Evolutionary conservation across 2,888 invertebrate genomes (phyloP).

Genomic region (Beris morrisii): DNA sequence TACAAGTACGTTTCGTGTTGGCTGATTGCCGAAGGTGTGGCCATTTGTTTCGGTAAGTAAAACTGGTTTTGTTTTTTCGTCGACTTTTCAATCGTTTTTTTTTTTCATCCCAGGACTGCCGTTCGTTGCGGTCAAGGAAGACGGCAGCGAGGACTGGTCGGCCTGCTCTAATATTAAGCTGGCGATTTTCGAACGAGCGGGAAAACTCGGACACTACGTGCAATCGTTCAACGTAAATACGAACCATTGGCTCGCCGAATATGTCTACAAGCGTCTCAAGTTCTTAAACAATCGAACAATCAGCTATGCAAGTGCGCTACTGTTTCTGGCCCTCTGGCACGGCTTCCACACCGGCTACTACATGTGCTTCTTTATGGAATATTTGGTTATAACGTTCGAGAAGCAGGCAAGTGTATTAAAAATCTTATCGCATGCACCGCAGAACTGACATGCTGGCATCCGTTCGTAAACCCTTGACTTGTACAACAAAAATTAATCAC

Average conservation of each 20-base stretch:
- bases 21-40: conserved; percentile 84
- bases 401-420: conserved; percentile 76
- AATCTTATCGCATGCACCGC: not conserved
- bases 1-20: conserved; percentile 94
- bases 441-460: not conserved
- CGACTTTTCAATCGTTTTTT: conserved; percentile 28
- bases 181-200: conserved; percentile 77
- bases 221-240: conserved; percentile 94
- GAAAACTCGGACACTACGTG: conserved; percentile 84
- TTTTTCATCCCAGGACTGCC: conserved; percentile 71
- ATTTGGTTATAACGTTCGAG: conserved; percentile 81
- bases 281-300: conserved; percentile 81
- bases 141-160: conserved; percentile 85
- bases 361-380: conserved; percentile 88
- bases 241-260: conserved; percentile 91
- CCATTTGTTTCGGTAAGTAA: conserved; percentile 62
- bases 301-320: conserved; percentile 80
- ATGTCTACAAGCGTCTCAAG: conserved; percentile 90
- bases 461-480: too few species aligned
- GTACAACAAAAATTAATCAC: too few species aligned
- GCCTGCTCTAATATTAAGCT: conserved; percentile 89
- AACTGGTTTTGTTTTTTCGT: conserved; percentile 45
- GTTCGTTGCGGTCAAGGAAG: conserved; percentile 59
- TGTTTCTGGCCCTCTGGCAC: conserved; percentile 95
- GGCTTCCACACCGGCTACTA: conserved; percentile 95